Evolutionary conservation across 2,888 invertebrate genomes (phyloP).

Genomic region (Mimas tiliae): DNA sequence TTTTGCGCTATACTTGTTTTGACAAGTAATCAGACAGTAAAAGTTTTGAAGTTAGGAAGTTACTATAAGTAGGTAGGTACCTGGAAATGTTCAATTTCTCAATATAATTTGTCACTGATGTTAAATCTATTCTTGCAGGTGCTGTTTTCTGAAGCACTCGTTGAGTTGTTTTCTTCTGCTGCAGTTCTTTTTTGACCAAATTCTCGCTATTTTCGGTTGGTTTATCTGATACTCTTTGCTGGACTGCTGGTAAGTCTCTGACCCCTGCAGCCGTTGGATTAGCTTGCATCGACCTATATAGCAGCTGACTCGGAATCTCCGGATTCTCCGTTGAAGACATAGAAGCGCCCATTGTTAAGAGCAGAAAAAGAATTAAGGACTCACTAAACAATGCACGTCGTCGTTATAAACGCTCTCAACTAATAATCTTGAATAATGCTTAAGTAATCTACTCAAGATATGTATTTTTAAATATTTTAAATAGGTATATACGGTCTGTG

Average conservation of each 20-base stretch:
- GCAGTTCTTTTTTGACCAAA: background rate
- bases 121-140: background rate
- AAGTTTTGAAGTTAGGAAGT: too few species aligned
- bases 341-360: background rate
- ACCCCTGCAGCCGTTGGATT: too few species aligned
- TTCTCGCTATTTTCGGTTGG: background rate
- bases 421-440: background rate
- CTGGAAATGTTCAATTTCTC: constrained; percentile 1
- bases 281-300: background rate
- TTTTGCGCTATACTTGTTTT: too few species aligned
- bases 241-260: background rate
- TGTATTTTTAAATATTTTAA: background rate
- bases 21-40: too few species aligned
- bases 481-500: too few species aligned
- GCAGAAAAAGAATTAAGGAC: background rate
- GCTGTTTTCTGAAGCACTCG: background rate
- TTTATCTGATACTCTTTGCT: background rate
- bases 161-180: background rate
- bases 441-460: background rate
- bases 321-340: background rate
- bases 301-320: background rate
- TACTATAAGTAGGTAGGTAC: background rate
- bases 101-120: constrained; percentile 1
- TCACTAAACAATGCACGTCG: background rate
- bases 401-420: background rate